Conservation (phyloP, 1,140 invertebrate species). For the Drosophila nasuta region DNA sequence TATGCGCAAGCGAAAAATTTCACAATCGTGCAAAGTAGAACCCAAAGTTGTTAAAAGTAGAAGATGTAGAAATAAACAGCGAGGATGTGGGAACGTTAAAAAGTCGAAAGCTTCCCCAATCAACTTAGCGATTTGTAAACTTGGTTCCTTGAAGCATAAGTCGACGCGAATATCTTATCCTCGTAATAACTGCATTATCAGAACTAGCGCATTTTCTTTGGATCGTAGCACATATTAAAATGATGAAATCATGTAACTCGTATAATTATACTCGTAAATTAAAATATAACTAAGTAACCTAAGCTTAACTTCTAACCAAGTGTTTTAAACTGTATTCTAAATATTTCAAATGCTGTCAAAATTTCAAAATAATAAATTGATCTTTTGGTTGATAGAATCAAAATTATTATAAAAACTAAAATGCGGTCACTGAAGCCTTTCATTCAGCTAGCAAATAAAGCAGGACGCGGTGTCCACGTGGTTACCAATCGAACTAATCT, state of each 20-base stretch:
- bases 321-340: background rate
- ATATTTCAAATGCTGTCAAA: background rate
- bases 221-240: background rate
- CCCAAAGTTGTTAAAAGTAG: background rate
- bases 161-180: background rate
- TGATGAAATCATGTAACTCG: no score
- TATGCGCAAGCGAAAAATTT: background rate
- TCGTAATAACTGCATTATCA: background rate
- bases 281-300: no score
- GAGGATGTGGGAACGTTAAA: background rate
- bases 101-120: background rate
- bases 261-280: no score
- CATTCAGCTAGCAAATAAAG: background rate
- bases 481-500: background rate
- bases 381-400: background rate
- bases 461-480: background rate
- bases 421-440: constrained; percentile 6
- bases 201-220: background rate
- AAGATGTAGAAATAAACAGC: no score
- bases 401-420: background rate
- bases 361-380: background rate
- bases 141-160: background rate
- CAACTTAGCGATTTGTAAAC: background rate
- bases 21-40: background rate
- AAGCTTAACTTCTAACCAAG: no score